These are phyloP conservation scores for Drosophila algonquin DNA, from an alignment of 2,888 invertebrate species.

Conservation along the genomic window DNA sequence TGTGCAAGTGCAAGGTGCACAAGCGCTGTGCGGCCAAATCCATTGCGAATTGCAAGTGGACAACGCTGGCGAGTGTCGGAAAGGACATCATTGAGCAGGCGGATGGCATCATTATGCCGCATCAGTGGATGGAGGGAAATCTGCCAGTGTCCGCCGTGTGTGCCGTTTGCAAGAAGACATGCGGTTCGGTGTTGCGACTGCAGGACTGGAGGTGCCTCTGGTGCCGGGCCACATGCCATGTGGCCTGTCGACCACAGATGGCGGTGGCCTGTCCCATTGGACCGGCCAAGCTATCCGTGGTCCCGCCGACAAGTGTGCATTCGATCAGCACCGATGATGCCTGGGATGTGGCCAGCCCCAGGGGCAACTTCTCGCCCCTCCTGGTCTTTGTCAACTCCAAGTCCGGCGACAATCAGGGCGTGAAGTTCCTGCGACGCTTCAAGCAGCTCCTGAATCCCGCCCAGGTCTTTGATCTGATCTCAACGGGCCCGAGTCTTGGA, in stretches of 20 bases:
- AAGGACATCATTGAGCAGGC: slow-evolving; percentile 96
- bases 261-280: slow-evolving; percentile 93
- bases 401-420: slow-evolving; percentile 98
- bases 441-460: slow-evolving; percentile 98
- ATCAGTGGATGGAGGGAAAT: slow-evolving; percentile 99
- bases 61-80: slow-evolving; percentile 96
- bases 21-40: slow-evolving; percentile 97
- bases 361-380: slow-evolving; percentile 88
- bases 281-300: slow-evolving; percentile 94
- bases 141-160: slow-evolving; percentile 97
- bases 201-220: slow-evolving; percentile 99
- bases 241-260: slow-evolving; percentile 93
- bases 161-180: slow-evolving; percentile 96
- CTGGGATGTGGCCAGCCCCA: slow-evolving; percentile 93
- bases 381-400: slow-evolving; percentile 99
- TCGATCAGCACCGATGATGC: slow-evolving; percentile 95
- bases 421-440: slow-evolving; percentile 96
- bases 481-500: slow-evolving; percentile 92
- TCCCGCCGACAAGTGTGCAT: slow-evolving; percentile 96
- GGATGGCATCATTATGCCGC: slow-evolving; percentile 96
- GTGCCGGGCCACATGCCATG: slow-evolving; percentile 96
- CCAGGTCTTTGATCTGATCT: slow-evolving; percentile 98
- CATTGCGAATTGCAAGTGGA: slow-evolving; percentile 98
- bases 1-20: slow-evolving; percentile 98
- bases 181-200: slow-evolving; percentile 96